Evolutionary conservation across 2,113 vertebrate genomes (phyloP).

Genomic region (Proteles cristata): DNA sequence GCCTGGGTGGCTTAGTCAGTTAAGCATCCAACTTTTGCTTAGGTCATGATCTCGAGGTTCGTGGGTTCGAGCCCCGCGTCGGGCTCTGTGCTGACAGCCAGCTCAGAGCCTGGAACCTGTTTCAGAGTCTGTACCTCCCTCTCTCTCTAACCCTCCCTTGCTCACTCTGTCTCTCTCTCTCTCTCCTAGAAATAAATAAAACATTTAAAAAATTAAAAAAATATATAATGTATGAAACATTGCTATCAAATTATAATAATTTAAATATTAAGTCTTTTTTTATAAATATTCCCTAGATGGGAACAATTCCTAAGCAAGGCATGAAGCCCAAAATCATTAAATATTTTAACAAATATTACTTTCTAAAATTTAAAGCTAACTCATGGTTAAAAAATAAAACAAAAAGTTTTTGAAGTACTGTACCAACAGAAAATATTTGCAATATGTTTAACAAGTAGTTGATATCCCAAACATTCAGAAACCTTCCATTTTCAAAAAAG

Average conservation of each 20-base stretch:
- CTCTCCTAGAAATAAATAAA: no score
- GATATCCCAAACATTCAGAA: background rate
- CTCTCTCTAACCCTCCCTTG: no score
- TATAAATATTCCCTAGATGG: background rate
- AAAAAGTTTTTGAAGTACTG: background rate
- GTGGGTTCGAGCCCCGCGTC: no score
- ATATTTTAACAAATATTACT: background rate
- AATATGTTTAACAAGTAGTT: background rate
- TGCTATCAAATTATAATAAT: background rate
- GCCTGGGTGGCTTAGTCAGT: no score
- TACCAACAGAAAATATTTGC: background rate
- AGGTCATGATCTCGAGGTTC: no score
- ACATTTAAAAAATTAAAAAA: background rate
- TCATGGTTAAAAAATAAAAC: background rate
- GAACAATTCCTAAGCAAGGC: background rate
- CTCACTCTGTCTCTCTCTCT: no score
- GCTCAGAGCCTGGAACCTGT: no score
- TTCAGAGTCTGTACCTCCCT: no score
- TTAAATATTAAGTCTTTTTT: background rate
- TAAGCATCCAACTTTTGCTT: no score
- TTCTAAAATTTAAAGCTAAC: slow-evolving; percentile 13
- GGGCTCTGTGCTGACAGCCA: no score
- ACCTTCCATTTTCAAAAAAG: background rate
- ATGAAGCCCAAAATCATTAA: background rate
- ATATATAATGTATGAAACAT: background rate